A percentile compares a stretch with the other conserved stretches of the same genome.
Conservation (phyloP, 2,113 vertebrate species). For the Equus przewalskii region DNA sequence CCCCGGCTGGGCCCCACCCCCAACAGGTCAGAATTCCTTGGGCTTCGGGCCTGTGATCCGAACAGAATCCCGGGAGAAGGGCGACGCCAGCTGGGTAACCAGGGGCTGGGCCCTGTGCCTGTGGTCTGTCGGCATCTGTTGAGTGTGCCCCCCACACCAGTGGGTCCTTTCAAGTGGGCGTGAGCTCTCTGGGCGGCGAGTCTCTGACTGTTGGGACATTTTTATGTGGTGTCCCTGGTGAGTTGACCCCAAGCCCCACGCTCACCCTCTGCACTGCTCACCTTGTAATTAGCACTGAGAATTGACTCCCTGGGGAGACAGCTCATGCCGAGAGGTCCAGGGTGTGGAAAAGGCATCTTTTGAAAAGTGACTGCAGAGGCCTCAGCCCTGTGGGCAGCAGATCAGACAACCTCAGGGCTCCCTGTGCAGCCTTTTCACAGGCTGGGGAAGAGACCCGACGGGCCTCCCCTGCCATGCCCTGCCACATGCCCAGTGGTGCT, state of each 20-base stretch:
- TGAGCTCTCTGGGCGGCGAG: neutral
- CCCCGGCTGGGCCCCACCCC: neutral
- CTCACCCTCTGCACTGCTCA: neutral
- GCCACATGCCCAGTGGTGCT: no score
- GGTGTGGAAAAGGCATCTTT: neutral
- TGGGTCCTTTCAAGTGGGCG: slow-evolving; percentile 70
- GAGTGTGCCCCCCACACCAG: neutral
- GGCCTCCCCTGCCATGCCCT: neutral
- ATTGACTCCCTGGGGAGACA: neutral
- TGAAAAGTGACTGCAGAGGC: neutral
- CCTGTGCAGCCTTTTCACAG: neutral
- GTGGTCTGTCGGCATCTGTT: slow-evolving; percentile 9
- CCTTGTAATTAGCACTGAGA: slow-evolving; percentile 24
- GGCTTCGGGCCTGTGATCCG: neutral
- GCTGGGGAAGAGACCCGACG: neutral
- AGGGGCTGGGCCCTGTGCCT: neutral
- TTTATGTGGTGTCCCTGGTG: slow-evolving; percentile 62
- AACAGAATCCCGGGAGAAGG: neutral
- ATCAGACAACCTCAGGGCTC: neutral
- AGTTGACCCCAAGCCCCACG: slow-evolving; percentile 32
- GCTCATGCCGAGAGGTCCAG: neutral
- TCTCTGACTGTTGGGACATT: slow-evolving; percentile 42
- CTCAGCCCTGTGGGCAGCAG: neutral
- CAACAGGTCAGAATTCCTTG: neutral
- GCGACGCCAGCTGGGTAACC: neutral